Percentiles rank a stretch among this genome's conserved stretches.
Evolutionary conservation across 2,113 vertebrate genomes (phyloP).

Genomic region (Rattus rattus): DNA sequence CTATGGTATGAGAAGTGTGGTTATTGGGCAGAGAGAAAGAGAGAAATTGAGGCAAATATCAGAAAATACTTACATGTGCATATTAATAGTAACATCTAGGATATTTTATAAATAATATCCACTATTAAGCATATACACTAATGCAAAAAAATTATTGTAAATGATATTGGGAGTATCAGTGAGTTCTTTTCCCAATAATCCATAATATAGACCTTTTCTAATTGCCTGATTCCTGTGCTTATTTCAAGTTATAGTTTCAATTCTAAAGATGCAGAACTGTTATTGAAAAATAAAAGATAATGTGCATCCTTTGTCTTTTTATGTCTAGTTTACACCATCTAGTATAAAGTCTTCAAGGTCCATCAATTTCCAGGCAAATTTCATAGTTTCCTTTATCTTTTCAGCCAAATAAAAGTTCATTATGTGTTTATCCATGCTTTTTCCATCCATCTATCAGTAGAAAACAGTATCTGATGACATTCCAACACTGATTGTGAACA

Average conservation of each 20-base stretch:
- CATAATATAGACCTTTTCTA: too few relatives aligned
- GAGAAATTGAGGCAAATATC: neutral
- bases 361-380: too few relatives aligned
- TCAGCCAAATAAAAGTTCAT: too few relatives aligned
- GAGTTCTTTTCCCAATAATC: neutral
- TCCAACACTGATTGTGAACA: neutral
- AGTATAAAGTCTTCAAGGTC: neutral
- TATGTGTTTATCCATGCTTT: too few relatives aligned
- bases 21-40: neutral
- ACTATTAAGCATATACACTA: neutral
- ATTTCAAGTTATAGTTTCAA: neutral
- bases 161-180: neutral
- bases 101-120: neutral
- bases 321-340: neutral
- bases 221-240: neutral
- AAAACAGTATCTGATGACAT: neutral
- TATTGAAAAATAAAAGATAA: neutral
- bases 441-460: neutral
- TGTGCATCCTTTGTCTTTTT: neutral
- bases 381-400: neutral
- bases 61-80: neutral
- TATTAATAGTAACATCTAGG: neutral
- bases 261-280: neutral
- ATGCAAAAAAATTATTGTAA: neutral
- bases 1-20: rapidly evolving